phyloP scores from a whole-genome alignment of 1,140 invertebrate species.

The Leucophenga varia region DNA sequence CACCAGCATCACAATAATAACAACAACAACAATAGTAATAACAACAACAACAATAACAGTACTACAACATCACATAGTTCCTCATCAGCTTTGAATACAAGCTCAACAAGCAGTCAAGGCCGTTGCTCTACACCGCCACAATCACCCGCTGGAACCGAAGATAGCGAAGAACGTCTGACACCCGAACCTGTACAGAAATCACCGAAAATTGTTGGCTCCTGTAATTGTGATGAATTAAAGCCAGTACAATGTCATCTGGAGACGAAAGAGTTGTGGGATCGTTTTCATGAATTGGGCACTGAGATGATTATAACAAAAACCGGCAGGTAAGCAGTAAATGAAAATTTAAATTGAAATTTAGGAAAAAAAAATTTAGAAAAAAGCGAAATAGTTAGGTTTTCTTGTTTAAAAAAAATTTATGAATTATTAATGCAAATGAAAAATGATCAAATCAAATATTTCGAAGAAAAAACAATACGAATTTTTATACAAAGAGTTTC shows the following conservation, averaged over 20 bases:
- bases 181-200: slow-evolving; percentile 53
- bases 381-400: too few species aligned
- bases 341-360: too few species aligned
- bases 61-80: slow-evolving; percentile 24
- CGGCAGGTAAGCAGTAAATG: slow-evolving; percentile 73
- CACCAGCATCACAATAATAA: slow-evolving; percentile 27
- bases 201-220: slow-evolving; percentile 62
- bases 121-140: slow-evolving; percentile 51
- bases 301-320: slow-evolving; percentile 99
- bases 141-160: slow-evolving; percentile 49
- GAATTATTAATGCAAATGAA: too few species aligned
- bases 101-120: slow-evolving; percentile 51
- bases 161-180: slow-evolving; percentile 50
- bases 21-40: slow-evolving; percentile 17
- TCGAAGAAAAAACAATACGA: too few species aligned
- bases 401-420: too few species aligned
- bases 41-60: slow-evolving; percentile 23
- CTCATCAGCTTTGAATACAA: slow-evolving; percentile 38
- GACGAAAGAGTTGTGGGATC: slow-evolving; percentile 91
- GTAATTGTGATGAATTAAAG: slow-evolving; percentile 80
- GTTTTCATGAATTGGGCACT: slow-evolving; percentile 91
- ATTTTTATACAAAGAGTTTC: too few species aligned
- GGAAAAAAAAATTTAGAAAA: too few species aligned
- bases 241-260: slow-evolving; percentile 88
- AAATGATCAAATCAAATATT: too few species aligned